Base-by-base conservation (phyloP, 2,888 invertebrate species). In the Meloe dianella region DNA sequence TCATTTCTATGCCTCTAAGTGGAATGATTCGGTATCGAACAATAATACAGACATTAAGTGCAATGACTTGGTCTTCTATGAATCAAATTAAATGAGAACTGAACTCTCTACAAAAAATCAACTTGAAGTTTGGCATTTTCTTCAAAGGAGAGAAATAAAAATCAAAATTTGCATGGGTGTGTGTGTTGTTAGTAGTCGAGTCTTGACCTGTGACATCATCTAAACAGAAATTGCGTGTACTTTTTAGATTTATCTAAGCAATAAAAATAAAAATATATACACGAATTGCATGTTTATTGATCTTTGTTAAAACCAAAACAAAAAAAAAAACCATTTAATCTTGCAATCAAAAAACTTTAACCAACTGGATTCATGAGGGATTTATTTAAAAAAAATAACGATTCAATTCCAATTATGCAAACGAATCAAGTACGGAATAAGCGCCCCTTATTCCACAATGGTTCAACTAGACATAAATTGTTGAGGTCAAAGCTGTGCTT, bases 321-420 rank as follows among this genome's bases (percentile, higher is more conserved):
- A 8, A 7, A 20, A n/a, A 41, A 41, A 6, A 17, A n/a, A 12
- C 4, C 12, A 41, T 41, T 41, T 41, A 17, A 41, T 41, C 41
- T n/a, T n/a, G n/a, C n/a, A n/a, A n/a, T n/a, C n/a, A n/a, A n/a
- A n/a, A n/a, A n/a, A n/a, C n/a, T n/a, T n/a, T n/a, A 32, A 1
- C 32, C 14, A 38, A 14, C 38, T 38, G 38, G 12, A n/a, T 38
- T 12, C 8, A n/a, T n/a, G n/a, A 32, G 9, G 38, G 12, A 38
- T 1, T 14, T 14, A 38, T 38, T n/a, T n/a, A 38, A 12, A 38
- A 32, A 4, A 12, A 35, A 32, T 32, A 32, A 2, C 32, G 59
- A 51, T 64, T 67, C 67, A 51, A 58, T 58, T 64, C 68, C 69
- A 67, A 71, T 71, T 73, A 73, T 73, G 71, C 70, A 71, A 73